Base-by-base conservation (phyloP, 2,797 vertebrate genomes). In the Argyrosomus regius region DNA sequence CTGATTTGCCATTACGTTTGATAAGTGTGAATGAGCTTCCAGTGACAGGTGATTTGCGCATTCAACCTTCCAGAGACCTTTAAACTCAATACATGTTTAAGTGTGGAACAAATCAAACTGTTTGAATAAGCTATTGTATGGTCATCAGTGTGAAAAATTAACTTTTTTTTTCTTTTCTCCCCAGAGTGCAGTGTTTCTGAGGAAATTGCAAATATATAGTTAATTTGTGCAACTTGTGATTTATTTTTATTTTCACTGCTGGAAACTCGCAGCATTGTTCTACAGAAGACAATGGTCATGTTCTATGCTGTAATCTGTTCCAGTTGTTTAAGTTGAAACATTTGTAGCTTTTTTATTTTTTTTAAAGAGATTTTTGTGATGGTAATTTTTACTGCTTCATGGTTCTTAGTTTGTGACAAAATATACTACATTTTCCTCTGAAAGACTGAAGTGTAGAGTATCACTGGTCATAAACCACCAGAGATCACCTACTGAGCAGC, bases 11-110 rank as follows among this genome's bases (percentile, higher is more conserved):
- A 72, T 83, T 70, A 62, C 24, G 64, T 83, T 89, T 87, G 74
- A 81, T 82, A 62, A 74, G 72, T 78, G 67, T 77, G 79, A 87
- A 77, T 57, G 58, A 78, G 66, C 69, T 76, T 80, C 66, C 52
- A 28, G 14, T 84, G 80, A 84, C 73, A 53, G 67, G 59, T 71
- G 65, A 80, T 71, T 28, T 77, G 75, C 72, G 83, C 79, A 81
- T 67, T 86, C 75, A 83, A 79, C 81, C 80, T 65, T 80, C 57
- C 63, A 80, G 64, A 80, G 68, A 84, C 75, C 72, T 81, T 80
- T 77, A 81, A 70, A 81, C 74, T 78, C 35, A 2, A 67, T 68
- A 75, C 71, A 80, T 82, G 71, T 76, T 76, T 46, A 28, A 83
- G 12, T 14, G 82, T 66, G 72, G 61, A 71, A 72, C 70, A 58